phyloP scores from a whole-genome alignment of 2,113 vertebrate species.

The Gasterosteus nipponicus region DNA sequence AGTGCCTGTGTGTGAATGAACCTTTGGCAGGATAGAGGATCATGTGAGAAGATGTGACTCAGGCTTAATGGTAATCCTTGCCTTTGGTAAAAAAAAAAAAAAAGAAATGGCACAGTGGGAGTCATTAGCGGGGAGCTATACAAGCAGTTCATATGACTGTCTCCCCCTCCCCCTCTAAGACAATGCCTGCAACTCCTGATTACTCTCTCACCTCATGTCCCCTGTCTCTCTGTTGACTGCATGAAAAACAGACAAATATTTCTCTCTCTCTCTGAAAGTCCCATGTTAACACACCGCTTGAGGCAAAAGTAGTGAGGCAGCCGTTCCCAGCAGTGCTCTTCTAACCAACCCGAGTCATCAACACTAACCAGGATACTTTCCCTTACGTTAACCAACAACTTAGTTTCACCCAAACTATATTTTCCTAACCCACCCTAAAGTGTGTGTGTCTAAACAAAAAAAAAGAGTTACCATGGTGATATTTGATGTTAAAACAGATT shows the following conservation, averaged over 20 bases:
- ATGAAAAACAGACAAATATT: not conserved
- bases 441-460: too few species aligned
- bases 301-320: not conserved
- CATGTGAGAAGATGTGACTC: conserved; percentile 82
- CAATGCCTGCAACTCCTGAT: conserved; percentile 15
- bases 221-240: not conserved
- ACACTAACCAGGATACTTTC: not conserved
- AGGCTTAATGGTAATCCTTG: conserved; percentile 76
- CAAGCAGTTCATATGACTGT: conserved; percentile 61
- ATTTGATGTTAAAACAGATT: not conserved
- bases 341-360: not conserved
- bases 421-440: not conserved
- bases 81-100: conserved; percentile 63
- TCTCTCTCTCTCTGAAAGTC: not conserved
- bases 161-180: conserved; percentile 21
- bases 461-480: not conserved
- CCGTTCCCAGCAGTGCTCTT: not conserved
- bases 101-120: conserved; percentile 63
- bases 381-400: not conserved
- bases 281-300: conserved; percentile 5
- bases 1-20: conserved; percentile 54
- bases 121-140: conserved; percentile 60
- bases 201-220: conserved; percentile 17
- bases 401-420: not conserved
- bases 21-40: conserved; percentile 58